Conservation (phyloP, 2,888 invertebrate genomes). For the Anticlea derivata region DNA sequence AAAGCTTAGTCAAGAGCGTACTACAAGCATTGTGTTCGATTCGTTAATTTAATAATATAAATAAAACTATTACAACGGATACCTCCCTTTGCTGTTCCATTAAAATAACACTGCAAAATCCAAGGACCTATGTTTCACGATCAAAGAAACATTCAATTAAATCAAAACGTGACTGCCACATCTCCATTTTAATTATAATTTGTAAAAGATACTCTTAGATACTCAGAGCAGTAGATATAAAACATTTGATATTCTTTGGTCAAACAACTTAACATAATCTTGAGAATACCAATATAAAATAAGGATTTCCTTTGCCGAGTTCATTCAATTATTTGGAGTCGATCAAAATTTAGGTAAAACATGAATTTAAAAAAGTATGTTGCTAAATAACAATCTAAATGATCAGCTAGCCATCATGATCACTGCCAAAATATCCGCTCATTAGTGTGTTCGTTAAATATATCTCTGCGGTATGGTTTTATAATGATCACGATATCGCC, state of each 20-base stretch:
- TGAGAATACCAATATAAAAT: neutral
- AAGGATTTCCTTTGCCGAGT: neutral
- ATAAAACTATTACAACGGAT: conserved; percentile 62
- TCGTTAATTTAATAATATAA: conserved; percentile 65
- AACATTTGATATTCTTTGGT: neutral
- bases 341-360: neutral
- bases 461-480: conserved; percentile 46
- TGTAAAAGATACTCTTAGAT: conserved; percentile 34
- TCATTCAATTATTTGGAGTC: neutral
- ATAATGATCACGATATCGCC: conserved; percentile 66
- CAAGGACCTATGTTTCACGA: conserved; percentile 47
- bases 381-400: neutral
- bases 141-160: conserved; percentile 47
- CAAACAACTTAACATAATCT: neutral
- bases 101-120: conserved; percentile 55
- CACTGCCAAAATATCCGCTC: conserved; percentile 34
- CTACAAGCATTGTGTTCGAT: conserved; percentile 46
- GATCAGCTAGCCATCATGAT: conserved; percentile 8
- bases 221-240: conserved; percentile 11
- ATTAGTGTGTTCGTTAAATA: conserved; percentile 32
- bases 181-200: conserved; percentile 36
- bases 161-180: conserved; percentile 35
- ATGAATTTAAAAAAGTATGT: neutral
- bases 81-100: conserved; percentile 49
- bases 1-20: conserved; percentile 44